Base-by-base conservation (phyloP, 2,797 vertebrate genomes). In the Myioborus melanocephalus region DNA sequence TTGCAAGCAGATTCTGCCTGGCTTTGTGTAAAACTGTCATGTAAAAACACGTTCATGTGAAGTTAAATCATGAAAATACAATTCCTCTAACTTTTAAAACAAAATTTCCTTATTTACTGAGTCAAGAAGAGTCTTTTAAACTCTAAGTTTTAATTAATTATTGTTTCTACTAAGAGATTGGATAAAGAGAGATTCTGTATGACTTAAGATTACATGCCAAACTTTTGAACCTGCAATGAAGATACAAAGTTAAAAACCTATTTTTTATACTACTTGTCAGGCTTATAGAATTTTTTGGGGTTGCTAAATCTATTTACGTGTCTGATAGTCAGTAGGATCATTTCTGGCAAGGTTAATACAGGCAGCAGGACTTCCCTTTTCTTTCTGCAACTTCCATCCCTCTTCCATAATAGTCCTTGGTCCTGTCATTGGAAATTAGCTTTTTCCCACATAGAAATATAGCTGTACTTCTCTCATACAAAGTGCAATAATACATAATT, bases 401-500 rank as follows among this genome's bases (percentile, higher is more conserved):
- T 80, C 68, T 72, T 73, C 7, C n/a, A 6, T 46, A 8, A 30
- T 32, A 60, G 85, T 60, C 47, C 13, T 39, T 30, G 21, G 19
- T 53, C 16, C 80, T 72, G 21, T 41, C 77, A 30, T 28, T 56
- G 35, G 65, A 71, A 73, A 53, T 6, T 15, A 56, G 7, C 17
- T 9, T 83, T 65, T 44, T 64, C 8, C 35, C 35, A 55, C 30
- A 35, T 0, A 52, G 18, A 82, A 59, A 35, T 78, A 43, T 10
- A 68, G 15, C 23, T 91, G 14, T 15, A 68, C 9, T 72, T 59
- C 47, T 57, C 27, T 73, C 27, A 26, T 39, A 39, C 12, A 60
- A 55, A 53, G 43, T n/a, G 22, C 6, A 28, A 16, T 30, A 21
- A 44, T 15, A 6, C 0, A 0, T 34, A 43, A 34, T 50, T 41